phyloP scores from a whole-genome alignment of 2,888 invertebrate species.

The Drosophila paranaensis region DNA sequence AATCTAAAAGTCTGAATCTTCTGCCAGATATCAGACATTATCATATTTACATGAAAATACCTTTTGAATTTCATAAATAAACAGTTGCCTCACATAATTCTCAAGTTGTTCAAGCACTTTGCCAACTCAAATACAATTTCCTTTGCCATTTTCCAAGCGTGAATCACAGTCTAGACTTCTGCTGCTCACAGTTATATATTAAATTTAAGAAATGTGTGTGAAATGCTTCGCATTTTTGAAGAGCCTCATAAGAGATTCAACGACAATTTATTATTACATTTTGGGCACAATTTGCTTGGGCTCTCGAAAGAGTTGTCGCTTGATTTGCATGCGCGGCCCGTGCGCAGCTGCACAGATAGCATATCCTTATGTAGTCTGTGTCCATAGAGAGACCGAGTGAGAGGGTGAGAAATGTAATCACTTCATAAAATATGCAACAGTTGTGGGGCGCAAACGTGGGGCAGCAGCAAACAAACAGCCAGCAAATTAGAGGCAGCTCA shows the following conservation, averaged over 20 bases:
- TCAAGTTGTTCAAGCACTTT: neutral
- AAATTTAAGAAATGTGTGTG: neutral
- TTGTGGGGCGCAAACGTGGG: slow-evolving; percentile 39
- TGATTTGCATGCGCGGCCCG: slow-evolving; percentile 26
- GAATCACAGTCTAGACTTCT: neutral
- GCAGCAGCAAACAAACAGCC: slow-evolving; percentile 45
- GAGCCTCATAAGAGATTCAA: neutral
- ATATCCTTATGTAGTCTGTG: neutral
- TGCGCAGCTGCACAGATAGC: neutral
- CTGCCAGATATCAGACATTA: no score
- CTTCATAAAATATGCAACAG: slow-evolving; percentile 76
- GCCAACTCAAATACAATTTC: neutral
- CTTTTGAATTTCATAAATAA: no score
- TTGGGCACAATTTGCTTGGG: neutral
- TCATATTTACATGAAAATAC: no score
- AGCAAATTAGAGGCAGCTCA: slow-evolving; percentile 70
- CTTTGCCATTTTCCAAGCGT: neutral
- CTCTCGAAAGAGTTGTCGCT: slow-evolving; percentile 8
- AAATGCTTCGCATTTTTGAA: neutral
- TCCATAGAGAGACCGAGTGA: neutral
- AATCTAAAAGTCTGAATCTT: no score
- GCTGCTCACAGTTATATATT: neutral
- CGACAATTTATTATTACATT: neutral
- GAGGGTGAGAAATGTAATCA: slow-evolving; percentile 53
- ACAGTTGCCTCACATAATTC: no score